Base-by-base conservation (phyloP, 2,888 invertebrate genomes). In the Horisme vitalbata region DNA sequence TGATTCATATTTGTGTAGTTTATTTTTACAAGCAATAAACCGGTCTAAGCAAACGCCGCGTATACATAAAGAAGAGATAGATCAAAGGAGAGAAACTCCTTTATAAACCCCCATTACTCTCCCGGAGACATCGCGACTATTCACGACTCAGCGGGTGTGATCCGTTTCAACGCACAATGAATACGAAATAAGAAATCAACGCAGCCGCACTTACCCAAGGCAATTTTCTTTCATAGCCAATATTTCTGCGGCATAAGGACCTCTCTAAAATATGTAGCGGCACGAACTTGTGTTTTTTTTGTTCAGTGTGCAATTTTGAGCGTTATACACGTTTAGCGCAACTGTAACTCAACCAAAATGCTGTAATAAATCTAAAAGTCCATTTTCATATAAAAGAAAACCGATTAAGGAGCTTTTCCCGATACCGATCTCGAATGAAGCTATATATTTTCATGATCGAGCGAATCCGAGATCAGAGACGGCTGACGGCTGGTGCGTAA, bases 401-500 rank as follows among this genome's bases (percentile, higher is more conserved):
- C 80, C 87, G 88, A 88, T 89, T 88, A 88, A 87, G 84, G 82
- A 80, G 87, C 82, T 85, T 57, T 85, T 83, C 66, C 70, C 79
- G 88, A 88, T 88, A 87, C 83, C 75, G 82, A 88, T 89, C 72
- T 80, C 69, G 84, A 85, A 85, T 82, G 81, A 83, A 87, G 84
- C 88, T 80, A 87, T 88, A 89, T 86, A 88, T 89, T 89, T 84
- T 88, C 88, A 86, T 87, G 87, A 88, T 87, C 83, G 85, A 87
- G 63, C 77, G 82, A 75, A 78, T 83, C 79, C 71, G 78, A 83
- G 83, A 88, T 87, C 86, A 77, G 71, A 75, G 79, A 75, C 78
- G 83, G 74, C 79, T 87, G 84, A 81, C 83, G 80, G 75, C 71
- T 79, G 77, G 80, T 79, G 86, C 85, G 86, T 86, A 71, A 78